Base-by-base conservation (phyloP, 2,888 invertebrate species). In the Halictus ligatus region DNA sequence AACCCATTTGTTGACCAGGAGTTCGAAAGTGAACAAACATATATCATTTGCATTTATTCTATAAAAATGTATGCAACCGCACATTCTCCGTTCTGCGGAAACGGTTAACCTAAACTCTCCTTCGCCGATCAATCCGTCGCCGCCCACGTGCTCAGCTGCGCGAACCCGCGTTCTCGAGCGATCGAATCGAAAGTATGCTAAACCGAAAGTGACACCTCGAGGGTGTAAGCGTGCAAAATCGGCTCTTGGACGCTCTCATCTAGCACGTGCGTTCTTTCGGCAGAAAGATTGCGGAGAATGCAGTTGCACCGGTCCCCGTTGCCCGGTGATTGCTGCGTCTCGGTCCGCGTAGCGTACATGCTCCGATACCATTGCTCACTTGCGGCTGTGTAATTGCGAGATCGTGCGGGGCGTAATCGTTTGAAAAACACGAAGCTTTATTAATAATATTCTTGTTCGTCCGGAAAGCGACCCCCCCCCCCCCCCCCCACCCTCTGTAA, bases 231-330 rank as follows among this genome's bases (percentile, higher is more conserved):
- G 75, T 73, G 74, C 81, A 84, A 89, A 89, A 86, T 83, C 75
- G n/a, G 25, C 18, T 54, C 6, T 13, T 29, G 43, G 78, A 76
- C 73, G 35, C 78, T 83, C 85, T 80, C 87, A 67, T 79, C 80
- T 85, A 81, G 77, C 80, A 79, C 80, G 72, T 25, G 80, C 60
- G 81, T 87, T 85, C 82, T 85, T 87, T 80, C 71, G 73, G 46
- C 64, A 25, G 40, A 76, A 80, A 72, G 71, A 40, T 40, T 75
- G 72, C 75, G 54, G 64, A 87, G 89, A 89, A 89, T 89, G 89
- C 84, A 81, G 89, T 81, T 83, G 85, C 78, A 89, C 89, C 87
- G 78, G 89, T 90, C 87, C 46, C 67, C 21, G 21, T 46, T 43
- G 72, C 60, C 60, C n/a, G 46, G 35, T 54, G 76, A 67, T 84